Evolutionary conservation across 2,888 invertebrate genomes (phyloP), one percentile per base, ranked within the genome.

Genomic region (Saturnia japonica): DNA sequence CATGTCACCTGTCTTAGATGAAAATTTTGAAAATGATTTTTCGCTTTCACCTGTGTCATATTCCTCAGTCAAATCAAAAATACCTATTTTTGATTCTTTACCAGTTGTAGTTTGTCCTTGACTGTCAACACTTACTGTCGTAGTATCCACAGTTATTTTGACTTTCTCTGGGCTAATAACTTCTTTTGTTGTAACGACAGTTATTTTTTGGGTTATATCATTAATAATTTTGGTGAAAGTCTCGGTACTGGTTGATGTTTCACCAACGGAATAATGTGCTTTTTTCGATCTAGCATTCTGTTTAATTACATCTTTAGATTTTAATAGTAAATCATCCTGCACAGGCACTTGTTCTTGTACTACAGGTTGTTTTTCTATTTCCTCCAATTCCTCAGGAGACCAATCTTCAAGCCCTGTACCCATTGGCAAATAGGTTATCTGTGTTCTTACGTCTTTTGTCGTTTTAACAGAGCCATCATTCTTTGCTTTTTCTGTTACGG

Each of bases 1-100:
- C 80, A 95, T 87, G 68, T 95, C 95, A 62, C 91, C 86, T 34
- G 95, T 93, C 75, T 95, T 95, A 8, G 95, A 86, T 12, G 93
- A 91, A 34, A 86, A 82, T 75, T 88, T 94, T 73, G 90, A 95
- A 80, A 81, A 94, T 45, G 86, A 95, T 82, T 88, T 95, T 88
- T 90, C 95, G 79, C 90, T 90, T 75, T 89, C 92, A 16, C 91
- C 91, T 1, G 87, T 88, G 69, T 94, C 93, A 74, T 85, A 93
- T 77, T 94, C 94, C 78, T 94, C 94, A 76, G 89, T 92, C 54
- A 89, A 88, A 78, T 94, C 94, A 4, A 94, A 93, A 72, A 94
- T 93, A 0, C 94, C 94, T 6, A 93, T 94, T 82, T 94, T 94
- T 0, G 93, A 94, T 4, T 94, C 90, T 80, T 94, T 94, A 25